Percentiles rank a stretch among this genome's conserved stretches.
These are phyloP conservation scores for Epizoanthus fatuus DNA, from an alignment of 92 coral and sea anemone species.

Conservation along the genomic window DNA sequence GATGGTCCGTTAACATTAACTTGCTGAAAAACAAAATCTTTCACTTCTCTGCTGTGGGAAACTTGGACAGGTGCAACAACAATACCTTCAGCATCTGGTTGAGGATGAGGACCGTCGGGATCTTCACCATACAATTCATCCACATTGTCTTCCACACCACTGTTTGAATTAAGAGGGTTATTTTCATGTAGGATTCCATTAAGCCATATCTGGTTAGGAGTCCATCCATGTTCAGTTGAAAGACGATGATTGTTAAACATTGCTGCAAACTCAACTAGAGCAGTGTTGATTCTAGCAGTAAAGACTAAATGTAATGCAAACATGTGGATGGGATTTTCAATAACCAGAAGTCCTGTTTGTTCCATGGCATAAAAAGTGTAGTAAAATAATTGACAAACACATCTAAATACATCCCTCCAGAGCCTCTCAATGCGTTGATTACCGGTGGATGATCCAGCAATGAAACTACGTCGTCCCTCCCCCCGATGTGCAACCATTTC, in stretches of 20 bases:
- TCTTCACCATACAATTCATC: conserved; percentile 69
- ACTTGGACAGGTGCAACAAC: conserved; percentile 67
- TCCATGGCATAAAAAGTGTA: conserved; percentile 79
- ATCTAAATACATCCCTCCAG: conserved; percentile 81
- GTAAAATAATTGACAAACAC: conserved; percentile 66
- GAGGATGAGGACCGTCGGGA: conserved; percentile 67
- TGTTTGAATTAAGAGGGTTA: conserved; percentile 65
- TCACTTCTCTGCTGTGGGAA: conserved; percentile 45
- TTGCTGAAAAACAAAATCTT: conserved; percentile 42
- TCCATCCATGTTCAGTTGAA: conserved; percentile 67
- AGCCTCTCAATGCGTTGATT: conserved; percentile 78
- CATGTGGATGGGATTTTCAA: conserved; percentile 75
- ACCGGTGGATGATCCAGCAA: conserved; percentile 84
- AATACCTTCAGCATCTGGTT: conserved; percentile 67
- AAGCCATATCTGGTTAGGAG: conserved; percentile 79
- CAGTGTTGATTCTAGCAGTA: conserved; percentile 59
- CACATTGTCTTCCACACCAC: conserved; percentile 51
- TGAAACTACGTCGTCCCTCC: conserved; percentile 78
- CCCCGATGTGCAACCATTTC: conserved; percentile 77
- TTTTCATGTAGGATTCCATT: conserved; percentile 71
- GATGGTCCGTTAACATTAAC: conserved; percentile 51
- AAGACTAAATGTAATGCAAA: conserved; percentile 61
- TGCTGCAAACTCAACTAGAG: conserved; percentile 70
- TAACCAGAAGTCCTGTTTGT: conserved; percentile 70
- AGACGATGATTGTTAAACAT: conserved; percentile 58